Evolutionary conservation across 1,140 invertebrate species (phyloP).

Genomic region (Lordiphosa clarofinis): DNA sequence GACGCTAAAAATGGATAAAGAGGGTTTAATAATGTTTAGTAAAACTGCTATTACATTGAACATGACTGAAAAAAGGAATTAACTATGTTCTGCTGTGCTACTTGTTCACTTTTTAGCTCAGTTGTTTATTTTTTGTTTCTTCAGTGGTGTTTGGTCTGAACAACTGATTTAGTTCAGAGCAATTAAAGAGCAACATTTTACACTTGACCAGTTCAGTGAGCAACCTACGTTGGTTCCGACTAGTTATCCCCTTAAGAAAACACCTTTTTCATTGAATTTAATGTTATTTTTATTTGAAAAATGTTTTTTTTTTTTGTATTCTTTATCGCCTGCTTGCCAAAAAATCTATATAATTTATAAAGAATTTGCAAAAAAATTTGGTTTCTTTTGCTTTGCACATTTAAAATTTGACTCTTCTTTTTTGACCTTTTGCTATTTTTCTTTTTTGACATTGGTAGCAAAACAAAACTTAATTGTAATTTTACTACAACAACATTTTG

Average conservation of each 20-base stretch:
- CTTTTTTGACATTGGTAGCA: slow-evolving; percentile 46
- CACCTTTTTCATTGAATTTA: slow-evolving; percentile 23
- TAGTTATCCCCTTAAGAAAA: slow-evolving; percentile 1
- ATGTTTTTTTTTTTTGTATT: slow-evolving; percentile 54
- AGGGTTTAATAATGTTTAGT: too few relatives aligned
- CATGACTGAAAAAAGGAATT: too few relatives aligned
- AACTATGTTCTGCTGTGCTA: too few relatives aligned
- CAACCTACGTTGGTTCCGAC: too few relatives aligned
- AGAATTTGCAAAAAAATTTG: slow-evolving; percentile 64
- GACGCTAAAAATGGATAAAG: too few relatives aligned
- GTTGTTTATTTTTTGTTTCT: too few relatives aligned
- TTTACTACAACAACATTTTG: slow-evolving; percentile 75
- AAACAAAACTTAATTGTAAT: slow-evolving; percentile 78
- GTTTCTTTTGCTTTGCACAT: slow-evolving; percentile 43
- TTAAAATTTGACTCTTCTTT: slow-evolving; percentile 63
- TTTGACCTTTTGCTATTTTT: slow-evolving; percentile 17
- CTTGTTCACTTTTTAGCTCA: too few relatives aligned
- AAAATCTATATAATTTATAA: slow-evolving; percentile 61
- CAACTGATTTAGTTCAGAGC: too few relatives aligned
- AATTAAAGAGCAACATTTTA: too few relatives aligned
- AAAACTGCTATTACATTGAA: too few relatives aligned
- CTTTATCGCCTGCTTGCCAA: slow-evolving; percentile 60
- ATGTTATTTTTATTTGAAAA: slow-evolving; percentile 72
- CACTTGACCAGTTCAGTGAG: too few relatives aligned
- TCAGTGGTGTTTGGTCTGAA: too few relatives aligned